Base-by-base conservation (phyloP, 2,888 invertebrate species). In the Tiphia femorata region DNA sequence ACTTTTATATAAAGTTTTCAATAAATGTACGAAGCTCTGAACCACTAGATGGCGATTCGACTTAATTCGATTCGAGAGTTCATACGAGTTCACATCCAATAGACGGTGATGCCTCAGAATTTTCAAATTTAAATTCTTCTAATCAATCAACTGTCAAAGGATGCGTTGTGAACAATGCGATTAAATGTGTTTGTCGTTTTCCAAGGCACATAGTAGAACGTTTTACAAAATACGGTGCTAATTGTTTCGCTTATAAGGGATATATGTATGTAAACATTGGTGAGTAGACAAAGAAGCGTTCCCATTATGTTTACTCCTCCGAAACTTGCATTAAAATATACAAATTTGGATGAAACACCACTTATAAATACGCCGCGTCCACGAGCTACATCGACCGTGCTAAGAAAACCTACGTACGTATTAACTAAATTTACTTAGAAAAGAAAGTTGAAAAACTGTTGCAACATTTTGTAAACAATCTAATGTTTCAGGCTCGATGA, bases 331-430 rank as follows among this genome's bases (percentile, higher is more conserved):
- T n/a, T 46, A 3, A 33, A 49, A 3, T 38, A n/a, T 14, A 23
- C 50, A 3, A 66, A 75, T 49, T 70, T 76, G 43, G 67, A 69
- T 23, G 74, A 80, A 59, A 55, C 72, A 46, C 81, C 82, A 8
- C 55, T 84, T 29, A 50, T 78, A 54, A 75, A 64, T 46, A 85
- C 84, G 14, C 84, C 85, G 21, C 62, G 77, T 64, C 85, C 85
- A 5, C 82, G 81, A 63, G 85, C 84, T 30, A 76, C 81, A 14
- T 86, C 85, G 2, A 86, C 85, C 16, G 80, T 82, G 20, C 76
- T 79, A 50, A 79, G 81, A 59, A 82, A 78, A 67, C 66, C 59
- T 25, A 58, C 64, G 81, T 82, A 58, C 50, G 75, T 72, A 21
- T 42, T 17, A 6, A 16, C 6, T 7, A 40, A n/a, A 25, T 10